These are phyloP conservation scores for Zophobas morio DNA, from an alignment of 1,140 invertebrate genomes.

Conservation along the genomic window DNA sequence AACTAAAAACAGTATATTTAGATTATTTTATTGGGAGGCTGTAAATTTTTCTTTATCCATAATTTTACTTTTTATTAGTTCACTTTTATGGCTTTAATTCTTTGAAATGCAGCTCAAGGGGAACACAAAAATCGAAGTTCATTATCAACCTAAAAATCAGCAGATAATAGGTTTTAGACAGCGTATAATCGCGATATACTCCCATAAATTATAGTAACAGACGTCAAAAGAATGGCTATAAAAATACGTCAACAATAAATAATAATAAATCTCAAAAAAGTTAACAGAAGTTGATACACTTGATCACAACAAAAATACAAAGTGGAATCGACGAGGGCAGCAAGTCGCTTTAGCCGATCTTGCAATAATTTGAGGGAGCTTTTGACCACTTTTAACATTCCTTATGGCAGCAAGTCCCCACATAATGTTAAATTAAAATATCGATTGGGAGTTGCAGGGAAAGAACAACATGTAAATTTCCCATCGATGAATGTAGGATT, in stretches of 20 bases:
- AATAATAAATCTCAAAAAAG: background rate
- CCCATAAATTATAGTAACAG: background rate
- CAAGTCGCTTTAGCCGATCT: too few species aligned
- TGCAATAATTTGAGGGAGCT: too few species aligned
- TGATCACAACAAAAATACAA: too few species aligned
- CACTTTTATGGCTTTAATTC: background rate
- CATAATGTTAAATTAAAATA: too few species aligned
- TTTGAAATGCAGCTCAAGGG: background rate
- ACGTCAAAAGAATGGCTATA: background rate
- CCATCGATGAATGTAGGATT: too few species aligned
- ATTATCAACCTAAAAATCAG: background rate
- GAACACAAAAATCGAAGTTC: background rate
- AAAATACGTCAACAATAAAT: conserved; percentile 2
- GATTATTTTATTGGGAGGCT: background rate
- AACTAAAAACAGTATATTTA: background rate
- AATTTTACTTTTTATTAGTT: background rate
- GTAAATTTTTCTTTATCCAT: conserved; percentile 8
- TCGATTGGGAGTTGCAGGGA: too few species aligned
- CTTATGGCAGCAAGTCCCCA: too few species aligned
- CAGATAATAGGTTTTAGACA: conserved; percentile 1
- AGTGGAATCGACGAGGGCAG: too few species aligned
- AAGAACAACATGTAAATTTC: too few species aligned
- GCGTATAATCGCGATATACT: background rate
- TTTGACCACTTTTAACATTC: too few species aligned
- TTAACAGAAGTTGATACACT: too few species aligned